phyloP scores from a whole-genome alignment of 2,797 vertebrate species.

The Eulemur albifrons region DNA sequence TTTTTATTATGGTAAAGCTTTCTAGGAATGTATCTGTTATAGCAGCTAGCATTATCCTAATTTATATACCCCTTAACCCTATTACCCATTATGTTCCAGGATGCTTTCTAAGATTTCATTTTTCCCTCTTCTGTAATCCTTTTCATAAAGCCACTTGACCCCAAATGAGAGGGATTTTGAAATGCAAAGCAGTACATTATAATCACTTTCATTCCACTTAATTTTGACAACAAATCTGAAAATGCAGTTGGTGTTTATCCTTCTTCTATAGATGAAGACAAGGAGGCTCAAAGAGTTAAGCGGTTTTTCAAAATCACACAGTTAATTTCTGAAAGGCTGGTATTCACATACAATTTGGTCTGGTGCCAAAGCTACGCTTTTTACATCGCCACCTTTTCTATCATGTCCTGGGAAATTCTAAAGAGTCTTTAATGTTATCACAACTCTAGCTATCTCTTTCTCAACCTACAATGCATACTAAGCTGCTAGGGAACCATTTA shows the following conservation, averaged over 20 bases:
- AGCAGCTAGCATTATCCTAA: neutral
- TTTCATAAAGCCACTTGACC: neutral
- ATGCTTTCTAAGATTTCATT: neutral
- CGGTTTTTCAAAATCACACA: conserved; percentile 22
- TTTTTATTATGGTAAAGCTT: neutral
- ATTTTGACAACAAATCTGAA: neutral
- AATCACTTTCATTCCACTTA: neutral
- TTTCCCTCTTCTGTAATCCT: neutral
- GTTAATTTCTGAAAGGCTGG: neutral
- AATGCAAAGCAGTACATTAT: conserved; percentile 16
- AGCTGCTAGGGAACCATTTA: neutral
- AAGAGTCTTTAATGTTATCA: neutral
- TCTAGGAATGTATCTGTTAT: neutral
- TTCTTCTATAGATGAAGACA: neutral
- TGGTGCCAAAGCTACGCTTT: neutral
- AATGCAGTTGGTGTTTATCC: neutral
- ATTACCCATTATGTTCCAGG: neutral
- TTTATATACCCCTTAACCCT: neutral
- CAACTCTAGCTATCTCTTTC: neutral
- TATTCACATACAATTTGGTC: neutral
- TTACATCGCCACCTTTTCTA: neutral
- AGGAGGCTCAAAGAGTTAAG: neutral
- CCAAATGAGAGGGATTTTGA: neutral
- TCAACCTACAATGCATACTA: neutral
- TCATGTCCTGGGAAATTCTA: neutral